Conservation (phyloP, 2,113 vertebrate species). For the Paracanthobrama guichenoti region DNA sequence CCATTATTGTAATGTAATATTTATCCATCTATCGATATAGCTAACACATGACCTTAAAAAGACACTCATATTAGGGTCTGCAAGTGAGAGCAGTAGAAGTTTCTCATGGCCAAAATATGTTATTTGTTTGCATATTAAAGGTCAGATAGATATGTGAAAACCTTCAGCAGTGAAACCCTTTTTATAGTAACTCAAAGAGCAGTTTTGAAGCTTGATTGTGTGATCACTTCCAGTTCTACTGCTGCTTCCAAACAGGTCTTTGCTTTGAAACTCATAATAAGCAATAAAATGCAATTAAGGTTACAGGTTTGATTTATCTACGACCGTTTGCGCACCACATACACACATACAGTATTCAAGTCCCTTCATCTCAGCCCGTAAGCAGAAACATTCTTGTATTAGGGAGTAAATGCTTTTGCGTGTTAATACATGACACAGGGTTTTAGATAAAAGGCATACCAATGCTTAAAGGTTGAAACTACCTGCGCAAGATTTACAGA, state of each 20-base stretch:
- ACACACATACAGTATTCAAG: not conserved
- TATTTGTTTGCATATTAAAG: conserved; percentile 20
- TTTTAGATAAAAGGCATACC: conserved; percentile 21
- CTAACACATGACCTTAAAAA: not conserved
- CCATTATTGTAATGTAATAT: not conserved
- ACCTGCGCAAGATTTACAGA: not conserved
- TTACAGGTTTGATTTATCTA: conserved; percentile 11
- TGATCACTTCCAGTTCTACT: not conserved
- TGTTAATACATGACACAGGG: conserved; percentile 31
- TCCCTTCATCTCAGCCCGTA: conserved; percentile 20
- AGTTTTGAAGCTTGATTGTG: not conserved
- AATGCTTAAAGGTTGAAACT: conserved; percentile 11
- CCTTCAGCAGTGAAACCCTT: not conserved
- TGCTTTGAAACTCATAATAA: not conserved
- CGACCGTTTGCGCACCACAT: not conserved
- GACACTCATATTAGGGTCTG: not conserved
- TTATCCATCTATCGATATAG: not conserved
- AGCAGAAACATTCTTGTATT: conserved; percentile 43
- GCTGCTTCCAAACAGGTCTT: not conserved
- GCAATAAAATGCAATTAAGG: conserved; percentile 2
- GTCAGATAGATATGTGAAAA: not conserved
- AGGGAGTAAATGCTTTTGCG: conserved; percentile 9
- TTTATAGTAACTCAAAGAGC: not conserved
- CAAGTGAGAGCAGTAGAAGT: not conserved
- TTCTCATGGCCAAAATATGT: not conserved